Conservation (phyloP, 2,113 vertebrate species). For the Pomatostomus ruficeps region DNA sequence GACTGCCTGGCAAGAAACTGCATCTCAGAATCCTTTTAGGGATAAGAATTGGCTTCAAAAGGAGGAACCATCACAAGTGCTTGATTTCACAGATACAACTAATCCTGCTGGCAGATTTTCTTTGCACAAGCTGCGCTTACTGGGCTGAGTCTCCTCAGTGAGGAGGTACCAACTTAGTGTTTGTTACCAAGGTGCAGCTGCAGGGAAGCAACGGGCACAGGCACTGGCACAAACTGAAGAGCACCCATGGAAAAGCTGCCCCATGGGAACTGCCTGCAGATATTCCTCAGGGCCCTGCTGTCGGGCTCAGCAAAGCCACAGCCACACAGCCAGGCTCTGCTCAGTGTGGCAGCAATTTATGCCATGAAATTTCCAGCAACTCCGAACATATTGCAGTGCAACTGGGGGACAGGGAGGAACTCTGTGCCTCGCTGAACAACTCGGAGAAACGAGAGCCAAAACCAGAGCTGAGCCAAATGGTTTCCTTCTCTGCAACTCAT, state of each 20-base stretch:
- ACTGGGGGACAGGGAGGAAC: not conserved
- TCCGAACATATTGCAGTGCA: not conserved
- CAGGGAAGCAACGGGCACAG: not conserved
- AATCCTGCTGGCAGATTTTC: not conserved
- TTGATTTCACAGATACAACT: not conserved
- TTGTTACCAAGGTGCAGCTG: not conserved
- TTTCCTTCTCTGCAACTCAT: not conserved
- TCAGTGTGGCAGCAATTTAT: accelerated
- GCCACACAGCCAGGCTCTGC: not conserved
- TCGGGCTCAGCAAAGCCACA: not conserved
- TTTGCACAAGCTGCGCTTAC: not conserved
- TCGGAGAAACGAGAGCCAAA: accelerated
- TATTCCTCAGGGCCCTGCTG: not conserved
- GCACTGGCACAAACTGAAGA: not conserved
- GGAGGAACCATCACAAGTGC: not conserved
- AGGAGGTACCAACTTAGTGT: not conserved
- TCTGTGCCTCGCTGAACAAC: not conserved
- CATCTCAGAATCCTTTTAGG: not conserved
- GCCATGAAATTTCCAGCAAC: not conserved
- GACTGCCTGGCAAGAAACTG: not conserved
- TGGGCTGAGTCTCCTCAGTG: not conserved
- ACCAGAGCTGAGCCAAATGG: not conserved
- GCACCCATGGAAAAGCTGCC: accelerated
- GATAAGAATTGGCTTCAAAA: not conserved
- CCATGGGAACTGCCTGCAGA: not conserved